Evolutionary conservation across 2,113 vertebrate genomes (phyloP).

Genomic region (Rhegmatorhina hoffmannsi): DNA sequence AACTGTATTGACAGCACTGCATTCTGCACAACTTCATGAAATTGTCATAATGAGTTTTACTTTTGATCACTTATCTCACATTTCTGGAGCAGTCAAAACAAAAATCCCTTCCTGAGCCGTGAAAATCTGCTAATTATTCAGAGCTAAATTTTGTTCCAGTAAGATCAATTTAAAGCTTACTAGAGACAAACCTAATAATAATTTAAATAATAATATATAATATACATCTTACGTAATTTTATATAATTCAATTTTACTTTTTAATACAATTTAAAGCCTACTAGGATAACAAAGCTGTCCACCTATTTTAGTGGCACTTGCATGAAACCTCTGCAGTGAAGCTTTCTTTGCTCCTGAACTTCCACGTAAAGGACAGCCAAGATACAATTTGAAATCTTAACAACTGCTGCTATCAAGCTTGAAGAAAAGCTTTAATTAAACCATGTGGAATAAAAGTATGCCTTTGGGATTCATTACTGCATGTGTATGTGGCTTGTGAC

Average conservation of each 20-base stretch:
- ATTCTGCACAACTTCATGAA: background rate
- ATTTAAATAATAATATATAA: background rate
- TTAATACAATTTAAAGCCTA: background rate
- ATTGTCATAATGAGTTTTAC: background rate
- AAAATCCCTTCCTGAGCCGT: background rate
- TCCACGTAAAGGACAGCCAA: background rate
- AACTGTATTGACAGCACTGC: background rate
- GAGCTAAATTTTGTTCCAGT: background rate
- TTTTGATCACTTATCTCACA: background rate
- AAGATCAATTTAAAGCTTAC: background rate
- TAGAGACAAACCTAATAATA: background rate
- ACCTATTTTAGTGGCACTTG: background rate
- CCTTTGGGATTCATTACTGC: background rate
- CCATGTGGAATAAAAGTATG: background rate
- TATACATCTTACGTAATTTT: background rate
- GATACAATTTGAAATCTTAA: background rate
- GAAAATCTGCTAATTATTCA: background rate
- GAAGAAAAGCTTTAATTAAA: background rate
- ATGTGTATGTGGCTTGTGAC: background rate
- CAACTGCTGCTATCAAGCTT: background rate
- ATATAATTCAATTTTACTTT: background rate
- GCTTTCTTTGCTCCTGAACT: background rate
- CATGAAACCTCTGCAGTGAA: background rate
- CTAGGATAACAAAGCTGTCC: background rate
- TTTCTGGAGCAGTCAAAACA: background rate